Conservation (phyloP, 2,797 vertebrate species). For the Botia almorhae region DNA sequence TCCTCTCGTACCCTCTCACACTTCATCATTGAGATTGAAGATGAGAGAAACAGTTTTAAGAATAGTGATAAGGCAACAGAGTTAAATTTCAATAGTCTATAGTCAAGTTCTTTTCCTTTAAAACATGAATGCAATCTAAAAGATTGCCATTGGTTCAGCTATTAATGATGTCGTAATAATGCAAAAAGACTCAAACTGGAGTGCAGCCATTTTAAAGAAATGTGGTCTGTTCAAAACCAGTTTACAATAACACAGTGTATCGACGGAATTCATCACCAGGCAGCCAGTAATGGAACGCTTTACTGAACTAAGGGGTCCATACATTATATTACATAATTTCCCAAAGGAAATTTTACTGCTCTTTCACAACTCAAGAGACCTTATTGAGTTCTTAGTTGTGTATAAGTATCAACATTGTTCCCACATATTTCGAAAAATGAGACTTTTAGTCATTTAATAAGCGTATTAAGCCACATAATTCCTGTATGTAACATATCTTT, state of each 20-base stretch:
- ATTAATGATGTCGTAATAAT: slow-evolving; percentile 30
- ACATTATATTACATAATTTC: slow-evolving; percentile 14
- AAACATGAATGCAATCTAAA: slow-evolving; percentile 4
- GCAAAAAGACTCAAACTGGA: slow-evolving; percentile 1
- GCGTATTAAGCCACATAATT: neutral
- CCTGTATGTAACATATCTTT: no score
- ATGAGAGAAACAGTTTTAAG: slow-evolving; percentile 1
- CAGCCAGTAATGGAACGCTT: slow-evolving; percentile 58
- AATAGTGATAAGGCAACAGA: neutral
- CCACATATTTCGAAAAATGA: neutral
- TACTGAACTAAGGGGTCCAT: neutral
- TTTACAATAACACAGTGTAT: slow-evolving; percentile 71
- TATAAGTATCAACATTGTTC: neutral
- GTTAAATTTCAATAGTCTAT: slow-evolving; percentile 58
- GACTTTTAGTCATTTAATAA: neutral
- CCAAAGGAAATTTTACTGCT: neutral
- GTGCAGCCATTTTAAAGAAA: slow-evolving; percentile 61
- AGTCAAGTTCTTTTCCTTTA: slow-evolving; percentile 45
- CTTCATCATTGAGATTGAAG: slow-evolving; percentile 12
- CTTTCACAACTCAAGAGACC: neutral
- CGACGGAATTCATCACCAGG: slow-evolving; percentile 81
- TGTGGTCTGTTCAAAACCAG: slow-evolving; percentile 67
- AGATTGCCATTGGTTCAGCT: slow-evolving; percentile 15
- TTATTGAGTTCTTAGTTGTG: neutral
- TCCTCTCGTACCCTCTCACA: slow-evolving; percentile 1